Base-by-base conservation (phyloP, 1,140 invertebrate genomes). In the Zaprionus vittiger region DNA sequence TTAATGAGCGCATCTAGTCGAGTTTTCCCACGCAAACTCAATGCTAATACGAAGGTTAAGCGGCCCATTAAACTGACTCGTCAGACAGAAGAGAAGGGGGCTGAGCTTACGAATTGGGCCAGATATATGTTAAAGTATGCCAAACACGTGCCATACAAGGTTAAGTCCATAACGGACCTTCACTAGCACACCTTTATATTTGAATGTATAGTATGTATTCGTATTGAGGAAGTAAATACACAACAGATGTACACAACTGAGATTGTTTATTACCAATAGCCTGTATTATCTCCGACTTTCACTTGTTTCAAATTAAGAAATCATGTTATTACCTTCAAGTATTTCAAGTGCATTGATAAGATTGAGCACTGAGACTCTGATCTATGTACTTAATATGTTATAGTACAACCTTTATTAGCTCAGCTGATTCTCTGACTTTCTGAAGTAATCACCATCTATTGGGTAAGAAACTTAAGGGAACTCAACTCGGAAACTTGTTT, bases 141-240 rank as follows among this genome's bases (percentile, higher is more conserved):
- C 9, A 52, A 63, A 14, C 73, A 70, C 67, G 73, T 64, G 7
- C 67, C 60, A 14, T 9, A 52, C 73, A 68, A 61, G 72, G 72
- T 17, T 31, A 47, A 17, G 24, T 12, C 56, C 55, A 44, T 54
- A 60, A 67, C 37, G 28, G n/a, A 68, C 34, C n/a, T 41, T 26
- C 17, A 7, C 34, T 37, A 37, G 37, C 14, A 14, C 38, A 37
- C n/a, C 44, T 70, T 34, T 17, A 15, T 62, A 20, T n/a, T 1
- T 28, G 26, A 6, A 28, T 31, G 9, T 26, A 24, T 54, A 28
- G n/a, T 49, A 14, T 5, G 15, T 5, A 41, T n/a, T n/a, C 2
- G n/a, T 44, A 15, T 57, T 37, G 49, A 63, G 59, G 59, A 74
- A 74, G 52, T 74, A 12, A 38, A 52, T 37, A 38, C 5, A 14